phyloP scores from a whole-genome alignment of 2,888 invertebrate genomes.

The Gymnocheta viridis region DNA sequence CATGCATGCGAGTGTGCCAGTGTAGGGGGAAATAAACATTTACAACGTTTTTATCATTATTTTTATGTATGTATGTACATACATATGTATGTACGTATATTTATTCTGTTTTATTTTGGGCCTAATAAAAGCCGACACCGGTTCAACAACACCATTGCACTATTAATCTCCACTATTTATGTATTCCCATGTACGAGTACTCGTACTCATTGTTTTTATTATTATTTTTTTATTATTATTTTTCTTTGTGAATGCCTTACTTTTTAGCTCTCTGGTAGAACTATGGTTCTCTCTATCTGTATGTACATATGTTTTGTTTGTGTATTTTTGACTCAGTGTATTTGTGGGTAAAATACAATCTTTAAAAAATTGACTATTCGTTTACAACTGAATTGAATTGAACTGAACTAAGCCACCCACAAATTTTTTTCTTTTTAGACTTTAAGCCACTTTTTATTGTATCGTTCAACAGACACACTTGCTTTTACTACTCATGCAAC shows the following conservation, averaged over 20 bases:
- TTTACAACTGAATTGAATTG: slow-evolving; percentile 37
- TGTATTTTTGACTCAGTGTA: slow-evolving; percentile 41
- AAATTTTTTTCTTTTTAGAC: slow-evolving; percentile 14
- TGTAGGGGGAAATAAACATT: slow-evolving; percentile 22
- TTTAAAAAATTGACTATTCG: slow-evolving; percentile 34
- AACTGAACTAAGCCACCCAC: slow-evolving; percentile 60
- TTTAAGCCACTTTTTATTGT: slow-evolving; percentile 45
- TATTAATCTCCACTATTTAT: slow-evolving; percentile 53
- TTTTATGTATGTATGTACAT: too few relatives aligned
- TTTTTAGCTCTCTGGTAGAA: slow-evolving; percentile 11
- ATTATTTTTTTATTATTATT: slow-evolving; percentile 33
- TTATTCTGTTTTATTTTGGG: slow-evolving; percentile 54
- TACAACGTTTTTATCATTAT: slow-evolving; percentile 14
- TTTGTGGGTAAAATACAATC: slow-evolving; percentile 25
- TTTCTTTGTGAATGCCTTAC: slow-evolving; percentile 11
- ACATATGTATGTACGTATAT: background rate
- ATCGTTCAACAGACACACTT: slow-evolving; percentile 1
- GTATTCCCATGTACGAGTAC: slow-evolving; percentile 38
- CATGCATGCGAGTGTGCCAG: background rate
- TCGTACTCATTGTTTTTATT: slow-evolving; percentile 40
- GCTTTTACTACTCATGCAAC: slow-evolving; percentile 20
- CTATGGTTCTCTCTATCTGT: background rate
- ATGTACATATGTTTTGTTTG: background rate
- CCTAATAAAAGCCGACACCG: slow-evolving; percentile 69
- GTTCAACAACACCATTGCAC: slow-evolving; percentile 72